Evolutionary conservation across 2,113 vertebrate genomes (phyloP).

Genomic region (Poeciliopsis turrubarensis): DNA sequence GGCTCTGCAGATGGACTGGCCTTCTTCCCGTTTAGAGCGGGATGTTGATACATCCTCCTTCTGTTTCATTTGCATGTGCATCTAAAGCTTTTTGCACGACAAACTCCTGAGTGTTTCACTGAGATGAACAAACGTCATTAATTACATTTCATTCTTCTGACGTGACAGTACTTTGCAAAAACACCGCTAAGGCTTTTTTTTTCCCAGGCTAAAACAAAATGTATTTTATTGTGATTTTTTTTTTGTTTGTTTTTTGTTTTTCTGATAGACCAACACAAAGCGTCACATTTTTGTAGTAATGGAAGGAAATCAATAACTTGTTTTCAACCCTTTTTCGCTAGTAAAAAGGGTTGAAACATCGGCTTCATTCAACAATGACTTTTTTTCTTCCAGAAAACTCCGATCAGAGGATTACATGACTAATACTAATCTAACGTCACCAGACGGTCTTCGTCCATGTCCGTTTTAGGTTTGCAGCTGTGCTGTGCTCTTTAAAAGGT

Average conservation of each 20-base stretch:
- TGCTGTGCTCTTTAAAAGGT: neutral
- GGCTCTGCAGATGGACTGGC: constrained; percentile 22
- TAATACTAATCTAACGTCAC: neutral
- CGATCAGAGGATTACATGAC: neutral
- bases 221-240: neutral
- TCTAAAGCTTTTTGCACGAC: constrained; percentile 25
- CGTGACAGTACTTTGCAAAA: neutral
- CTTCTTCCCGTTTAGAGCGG: constrained; percentile 47
- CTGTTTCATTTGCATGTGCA: constrained; percentile 56
- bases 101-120: neutral
- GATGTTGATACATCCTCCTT: constrained; percentile 34
- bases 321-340: neutral
- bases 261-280: neutral
- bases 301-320: neutral
- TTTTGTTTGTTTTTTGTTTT: no score
- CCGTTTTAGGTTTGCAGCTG: neutral
- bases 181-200: no score
- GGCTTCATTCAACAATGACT: neutral
- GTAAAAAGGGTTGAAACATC: no score
- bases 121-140: constrained; percentile 10
- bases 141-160: constrained; percentile 4
- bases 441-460: neutral
- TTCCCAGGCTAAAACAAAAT: no score
- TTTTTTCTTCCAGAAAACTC: neutral
- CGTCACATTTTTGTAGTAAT: neutral